Conservation (phyloP, 2,888 invertebrate genomes). For the Salpingus planirostris region DNA sequence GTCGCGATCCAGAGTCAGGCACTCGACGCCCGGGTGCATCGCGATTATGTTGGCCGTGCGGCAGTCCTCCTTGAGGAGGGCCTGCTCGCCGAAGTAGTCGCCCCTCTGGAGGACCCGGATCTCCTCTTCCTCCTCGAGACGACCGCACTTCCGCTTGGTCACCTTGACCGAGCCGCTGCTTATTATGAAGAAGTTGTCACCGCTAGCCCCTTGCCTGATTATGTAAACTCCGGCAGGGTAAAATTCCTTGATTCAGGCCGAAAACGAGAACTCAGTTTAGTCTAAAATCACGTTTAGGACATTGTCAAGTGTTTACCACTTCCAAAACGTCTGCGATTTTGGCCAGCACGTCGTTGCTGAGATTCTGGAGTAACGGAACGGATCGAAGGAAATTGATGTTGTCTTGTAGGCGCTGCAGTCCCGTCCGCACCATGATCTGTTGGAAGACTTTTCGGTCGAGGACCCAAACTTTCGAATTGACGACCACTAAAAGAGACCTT, state of each 20-base stretch:
- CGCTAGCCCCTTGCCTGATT: slow-evolving; percentile 54
- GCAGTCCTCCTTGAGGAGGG: slow-evolving; percentile 55
- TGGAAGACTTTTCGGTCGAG: slow-evolving; percentile 60
- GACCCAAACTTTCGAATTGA: slow-evolving; percentile 58
- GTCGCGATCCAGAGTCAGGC: slow-evolving; percentile 57
- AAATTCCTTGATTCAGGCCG: slow-evolving; percentile 42
- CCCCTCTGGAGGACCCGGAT: slow-evolving; percentile 49
- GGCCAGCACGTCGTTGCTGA: slow-evolving; percentile 49
- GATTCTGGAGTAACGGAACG: slow-evolving; percentile 51
- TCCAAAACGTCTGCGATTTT: slow-evolving; percentile 64
- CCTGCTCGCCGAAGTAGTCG: slow-evolving; percentile 60
- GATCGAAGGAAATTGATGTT: slow-evolving; percentile 57
- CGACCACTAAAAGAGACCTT: slow-evolving; percentile 46
- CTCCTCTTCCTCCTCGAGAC: slow-evolving; percentile 43
- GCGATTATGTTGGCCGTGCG: slow-evolving; percentile 63
- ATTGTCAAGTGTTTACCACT: too few relatives aligned
- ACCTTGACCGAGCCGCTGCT: slow-evolving; percentile 51
- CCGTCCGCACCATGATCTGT: slow-evolving; percentile 62
- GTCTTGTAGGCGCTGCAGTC: slow-evolving; percentile 56
- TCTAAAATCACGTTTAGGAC: too few relatives aligned
- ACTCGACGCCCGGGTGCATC: slow-evolving; percentile 52
- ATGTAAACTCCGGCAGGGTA: slow-evolving; percentile 55
- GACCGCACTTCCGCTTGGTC: slow-evolving; percentile 41
- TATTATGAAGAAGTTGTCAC: slow-evolving; percentile 59
- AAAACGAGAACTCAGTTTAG: slow-evolving; percentile 20